phyloP scores from a whole-genome alignment of 2,113 vertebrate species.

The Agelaius phoeniceus region DNA sequence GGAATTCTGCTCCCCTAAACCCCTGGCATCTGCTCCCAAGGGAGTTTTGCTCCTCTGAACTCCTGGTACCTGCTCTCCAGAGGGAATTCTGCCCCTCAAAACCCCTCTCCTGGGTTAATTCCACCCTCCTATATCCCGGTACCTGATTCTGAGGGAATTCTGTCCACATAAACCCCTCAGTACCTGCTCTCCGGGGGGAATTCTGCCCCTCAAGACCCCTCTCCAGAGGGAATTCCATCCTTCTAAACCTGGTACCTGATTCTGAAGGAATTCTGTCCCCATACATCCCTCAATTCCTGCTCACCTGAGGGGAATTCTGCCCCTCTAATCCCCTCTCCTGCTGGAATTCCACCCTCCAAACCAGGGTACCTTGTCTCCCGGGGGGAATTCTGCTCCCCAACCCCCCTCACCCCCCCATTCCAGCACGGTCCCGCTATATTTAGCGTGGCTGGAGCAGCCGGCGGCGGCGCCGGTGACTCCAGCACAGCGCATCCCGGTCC shows the following conservation, averaged over 20 bases:
- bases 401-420: fast-evolving
- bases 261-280: not conserved
- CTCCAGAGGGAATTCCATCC: too few species aligned
- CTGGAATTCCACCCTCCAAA: not conserved
- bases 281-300: not conserved
- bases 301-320: not conserved
- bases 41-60: not conserved
- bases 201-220: not conserved
- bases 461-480: fast-evolving
- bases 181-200: not conserved
- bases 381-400: not conserved
- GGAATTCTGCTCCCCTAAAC: too few species aligned
- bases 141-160: not conserved
- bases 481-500: not conserved
- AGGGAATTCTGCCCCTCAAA: too few species aligned
- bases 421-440: fast-evolving
- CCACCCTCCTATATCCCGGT: too few species aligned
- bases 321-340: not conserved
- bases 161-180: not conserved
- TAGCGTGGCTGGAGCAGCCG: not conserved
- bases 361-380: not conserved
- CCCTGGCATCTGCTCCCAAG: not conserved
- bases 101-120: not conserved
- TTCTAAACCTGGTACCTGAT: too few species aligned
- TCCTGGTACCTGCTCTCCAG: not conserved